Evolutionary conservation across 2,888 invertebrate genomes (phyloP), one percentile per base, ranked within the genome.

Genomic region (Plusia festucae): DNA sequence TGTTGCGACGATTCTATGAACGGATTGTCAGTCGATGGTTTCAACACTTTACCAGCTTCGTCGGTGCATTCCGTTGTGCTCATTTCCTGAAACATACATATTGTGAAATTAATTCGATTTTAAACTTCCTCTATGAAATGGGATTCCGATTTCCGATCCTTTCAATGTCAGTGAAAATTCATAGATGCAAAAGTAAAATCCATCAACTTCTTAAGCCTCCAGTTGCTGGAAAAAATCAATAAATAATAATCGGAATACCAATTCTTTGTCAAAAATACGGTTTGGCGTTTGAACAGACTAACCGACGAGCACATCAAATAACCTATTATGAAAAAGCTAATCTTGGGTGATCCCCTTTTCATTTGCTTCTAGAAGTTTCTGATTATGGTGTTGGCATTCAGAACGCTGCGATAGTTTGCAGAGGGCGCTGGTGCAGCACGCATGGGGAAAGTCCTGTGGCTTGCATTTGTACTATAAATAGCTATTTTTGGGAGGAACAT

Each of bases 1-100:
- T 97, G 97, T 95, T 97, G 98, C 85, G 96, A 97, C 91, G 96
- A 97, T 93, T 98, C 98, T 88, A 98, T 97, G 95, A 98, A 99
- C 85, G 98, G 98, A 96, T 99, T 98, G 96, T 98, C 98, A 81
- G 94, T 95, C 85, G 96, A 95, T 85, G 97, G 97, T 95, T 98
- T 98, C 68, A 95, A 77, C 81, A 97, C 96, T 96, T 98, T 98
- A 75, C 97, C 97, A 86, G 97, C 96, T 90, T 97, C 97, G 89
- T 97, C 97, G 73, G 97, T 96, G 83, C 96, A 96, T 89, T 98
- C 97, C 78, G 97, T 96, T 59, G 93, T 92, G 86, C 97, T 97
- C 90, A 97, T 97, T 88, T 98, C 98, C 98, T 98, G 90, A 56
- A 73, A 73, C 46, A 70, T 34, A 24, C 13, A 0, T 44, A 18